Evolutionary conservation across 2,797 vertebrate species (phyloP).

Genomic region (Epinephelus malabaricus): DNA sequence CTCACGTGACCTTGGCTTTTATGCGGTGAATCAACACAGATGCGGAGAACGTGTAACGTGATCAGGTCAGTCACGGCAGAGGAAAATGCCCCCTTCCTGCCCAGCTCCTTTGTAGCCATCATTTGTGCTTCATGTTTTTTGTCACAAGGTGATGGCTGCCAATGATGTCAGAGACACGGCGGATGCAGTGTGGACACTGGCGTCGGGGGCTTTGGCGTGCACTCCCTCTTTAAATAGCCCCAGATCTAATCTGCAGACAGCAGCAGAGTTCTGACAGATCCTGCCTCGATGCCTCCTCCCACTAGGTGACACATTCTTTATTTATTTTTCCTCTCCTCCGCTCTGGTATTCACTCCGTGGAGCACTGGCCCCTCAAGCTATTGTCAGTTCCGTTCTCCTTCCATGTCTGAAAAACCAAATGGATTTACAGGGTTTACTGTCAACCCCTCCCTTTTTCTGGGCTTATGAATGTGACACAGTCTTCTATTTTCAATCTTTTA

Average conservation of each 20-base stretch:
- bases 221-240: conserved; percentile 85
- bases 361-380: conserved; percentile 84
- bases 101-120: conserved; percentile 30
- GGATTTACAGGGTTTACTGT: conserved; percentile 86
- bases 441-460: conserved; percentile 75
- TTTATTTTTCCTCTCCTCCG: conserved; percentile 81
- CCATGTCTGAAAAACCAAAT: conserved; percentile 86
- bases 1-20: conserved; percentile 69
- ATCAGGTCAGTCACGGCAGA: conserved; percentile 56
- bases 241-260: conserved; percentile 88
- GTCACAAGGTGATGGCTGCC: conserved; percentile 66
- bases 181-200: conserved; percentile 68
- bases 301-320: conserved; percentile 86
- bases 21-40: conserved; percentile 40
- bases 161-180: conserved; percentile 68
- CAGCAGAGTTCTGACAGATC: conserved; percentile 87
- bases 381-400: conserved; percentile 88
- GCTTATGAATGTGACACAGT: conserved; percentile 61
- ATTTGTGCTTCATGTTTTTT: conserved; percentile 54
- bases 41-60: conserved; percentile 28
- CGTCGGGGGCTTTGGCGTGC: conserved; percentile 57
- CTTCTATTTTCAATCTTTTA: conserved; percentile 67
- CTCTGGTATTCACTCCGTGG: conserved; percentile 85
- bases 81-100: conserved; percentile 14
- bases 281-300: conserved; percentile 82